phyloP scores from a whole-genome alignment of 2,888 invertebrate genomes.

The Anodontia alba region DNA sequence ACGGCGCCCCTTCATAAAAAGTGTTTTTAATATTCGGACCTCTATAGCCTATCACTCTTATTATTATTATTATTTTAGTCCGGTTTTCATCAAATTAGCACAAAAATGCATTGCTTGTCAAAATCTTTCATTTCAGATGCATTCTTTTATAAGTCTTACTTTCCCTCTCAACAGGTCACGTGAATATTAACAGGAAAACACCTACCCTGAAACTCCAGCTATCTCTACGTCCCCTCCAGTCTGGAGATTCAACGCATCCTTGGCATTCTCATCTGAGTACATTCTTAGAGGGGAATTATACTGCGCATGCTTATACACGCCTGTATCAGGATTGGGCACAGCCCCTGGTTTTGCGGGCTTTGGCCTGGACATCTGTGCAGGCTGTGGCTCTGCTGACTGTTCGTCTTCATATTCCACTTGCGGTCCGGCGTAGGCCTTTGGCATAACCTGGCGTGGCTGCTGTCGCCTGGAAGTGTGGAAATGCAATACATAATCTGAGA shows the following conservation, averaged over 20 bases:
- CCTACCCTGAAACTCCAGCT: conserved; percentile 35
- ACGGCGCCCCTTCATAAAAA: too few relatives aligned
- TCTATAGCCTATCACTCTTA: too few relatives aligned
- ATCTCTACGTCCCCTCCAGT: conserved; percentile 56
- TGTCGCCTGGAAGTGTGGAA: conserved; percentile 42
- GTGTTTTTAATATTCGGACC: too few relatives aligned
- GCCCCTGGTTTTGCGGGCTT: conserved; percentile 36
- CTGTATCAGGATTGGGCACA: conserved; percentile 46
- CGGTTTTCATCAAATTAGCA: too few relatives aligned
- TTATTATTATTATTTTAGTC: too few relatives aligned
- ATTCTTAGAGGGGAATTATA: conserved; percentile 82
- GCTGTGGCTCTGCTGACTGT: conserved; percentile 31
- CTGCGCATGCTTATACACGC: conserved; percentile 69
- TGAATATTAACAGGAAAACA: too few relatives aligned
- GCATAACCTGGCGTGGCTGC: conserved; percentile 65
- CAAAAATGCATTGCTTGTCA: too few relatives aligned
- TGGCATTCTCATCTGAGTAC: conserved; percentile 80
- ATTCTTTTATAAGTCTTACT: too few relatives aligned
- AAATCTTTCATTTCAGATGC: too few relatives aligned
- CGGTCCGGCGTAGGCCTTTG: conserved; percentile 67
- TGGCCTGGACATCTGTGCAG: conserved; percentile 32
- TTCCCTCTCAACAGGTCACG: too few relatives aligned
- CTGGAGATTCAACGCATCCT: conserved; percentile 57
- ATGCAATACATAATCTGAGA: too few relatives aligned
- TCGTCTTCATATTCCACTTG: conserved; percentile 46